Percentiles rank a stretch among this genome's conserved stretches.
These are phyloP conservation scores for Diprion similis DNA, from an alignment of 1,140 invertebrate species.

Conservation along the genomic window DNA sequence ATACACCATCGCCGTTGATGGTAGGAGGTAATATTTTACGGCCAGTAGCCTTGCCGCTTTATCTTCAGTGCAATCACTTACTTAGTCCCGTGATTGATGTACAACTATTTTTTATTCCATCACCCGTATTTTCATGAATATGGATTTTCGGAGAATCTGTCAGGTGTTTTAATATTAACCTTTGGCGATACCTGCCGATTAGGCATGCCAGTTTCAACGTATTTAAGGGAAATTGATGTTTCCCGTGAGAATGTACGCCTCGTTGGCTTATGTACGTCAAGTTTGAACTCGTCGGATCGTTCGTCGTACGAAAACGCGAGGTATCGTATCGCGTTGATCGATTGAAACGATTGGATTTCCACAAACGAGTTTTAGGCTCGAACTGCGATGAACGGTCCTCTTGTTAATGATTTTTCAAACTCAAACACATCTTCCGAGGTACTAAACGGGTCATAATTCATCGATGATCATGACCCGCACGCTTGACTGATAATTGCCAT, in stretches of 20 bases:
- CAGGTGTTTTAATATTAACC: slow-evolving; percentile 4
- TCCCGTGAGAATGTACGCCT: too few relatives aligned
- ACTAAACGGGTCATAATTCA: too few relatives aligned
- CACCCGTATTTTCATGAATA: slow-evolving; percentile 3
- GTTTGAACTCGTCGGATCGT: too few relatives aligned
- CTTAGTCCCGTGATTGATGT: neutral
- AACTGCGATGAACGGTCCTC: too few relatives aligned
- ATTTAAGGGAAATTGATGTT: neutral
- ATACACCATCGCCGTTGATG: neutral
- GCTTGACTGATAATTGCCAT: too few relatives aligned
- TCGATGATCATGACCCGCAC: too few relatives aligned
- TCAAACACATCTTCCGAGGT: too few relatives aligned
- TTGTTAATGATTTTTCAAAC: too few relatives aligned
- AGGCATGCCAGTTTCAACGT: neutral
- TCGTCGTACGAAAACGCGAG: too few relatives aligned
- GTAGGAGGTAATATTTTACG: neutral
- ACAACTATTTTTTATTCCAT: slow-evolving; percentile 1
- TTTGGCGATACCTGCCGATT: neutral
- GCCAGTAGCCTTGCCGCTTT: neutral
- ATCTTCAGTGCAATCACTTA: neutral
- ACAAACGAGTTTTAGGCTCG: neutral
- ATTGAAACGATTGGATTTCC: neutral
- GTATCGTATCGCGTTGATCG: too few relatives aligned
- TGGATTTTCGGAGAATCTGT: neutral
- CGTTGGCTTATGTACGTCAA: too few relatives aligned